Evolutionary conservation across 2,797 vertebrate species (phyloP), one percentile per base, ranked within the genome.

Genomic region (Catamblyrhynchus diadema): DNA sequence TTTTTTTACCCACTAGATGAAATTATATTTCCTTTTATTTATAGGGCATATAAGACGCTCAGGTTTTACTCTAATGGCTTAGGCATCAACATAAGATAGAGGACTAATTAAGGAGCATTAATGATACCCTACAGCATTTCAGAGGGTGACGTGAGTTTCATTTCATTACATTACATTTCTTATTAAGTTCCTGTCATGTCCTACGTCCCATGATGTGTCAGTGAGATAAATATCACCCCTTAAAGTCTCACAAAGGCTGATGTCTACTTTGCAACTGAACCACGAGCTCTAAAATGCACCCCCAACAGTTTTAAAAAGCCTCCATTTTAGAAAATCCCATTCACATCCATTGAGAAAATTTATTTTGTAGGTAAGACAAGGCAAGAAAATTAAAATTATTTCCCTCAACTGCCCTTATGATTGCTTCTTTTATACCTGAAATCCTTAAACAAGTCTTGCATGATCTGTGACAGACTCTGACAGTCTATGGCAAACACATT

Each of bases 81-180:
- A 86, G 21, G 9, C 30, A 85, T 60, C 27, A 93, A 51, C 44
- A 20, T 59, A 79, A 92, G 60, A 88, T 56, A 62, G 79, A 87
- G 10, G 12, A n/a, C 35, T 89, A 82, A 80, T 57, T 75, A 57
- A 86, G 35, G 35, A 77, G 13, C 61, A 57, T 74, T 80, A 67
- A 35, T n/a, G 22, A 61, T 82, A 24, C 21, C 74, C 56, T 44
- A 53, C 28, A 71, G 7, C 20, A 78, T 93, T 89, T 72, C 51
- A 71, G 82, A 82, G 47, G 42, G 48, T 89, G 41, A 70, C 67
- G 14, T 62, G 47, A 62, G 32, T 71, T 92, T 91, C 81, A 89
- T 92, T 80, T 82, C 41, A 85, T 85, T 91, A 25, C 41, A 85
- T 85, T 91, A 25, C 28, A n/a, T 70, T 17, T 77, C 37, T 80